phyloP scores from a whole-genome alignment of 2,113 vertebrate species.

The Halichoerus grypus region DNA sequence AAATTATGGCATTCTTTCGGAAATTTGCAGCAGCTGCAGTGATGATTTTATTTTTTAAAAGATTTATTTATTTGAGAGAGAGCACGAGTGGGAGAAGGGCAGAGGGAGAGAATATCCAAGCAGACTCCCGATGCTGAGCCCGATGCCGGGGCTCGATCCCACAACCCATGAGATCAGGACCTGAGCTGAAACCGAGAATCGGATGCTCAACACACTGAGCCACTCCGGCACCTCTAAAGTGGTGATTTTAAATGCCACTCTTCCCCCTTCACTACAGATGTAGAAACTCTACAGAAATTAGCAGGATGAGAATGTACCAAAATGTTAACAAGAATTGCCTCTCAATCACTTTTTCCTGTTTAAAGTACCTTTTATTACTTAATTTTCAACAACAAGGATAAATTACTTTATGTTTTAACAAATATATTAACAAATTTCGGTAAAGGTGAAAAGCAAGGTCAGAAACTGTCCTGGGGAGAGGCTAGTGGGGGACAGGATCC shows the following conservation, averaged over 20 bases:
- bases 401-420: background rate
- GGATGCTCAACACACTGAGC: too few species aligned
- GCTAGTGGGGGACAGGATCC: background rate
- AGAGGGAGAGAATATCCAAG: background rate
- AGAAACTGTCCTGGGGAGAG: background rate
- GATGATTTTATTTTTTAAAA: background rate
- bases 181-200: background rate
- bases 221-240: background rate
- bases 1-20: background rate
- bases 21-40: background rate
- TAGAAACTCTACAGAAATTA: background rate
- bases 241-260: background rate
- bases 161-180: background rate
- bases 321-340: background rate
- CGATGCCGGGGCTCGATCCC: background rate
- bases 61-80: too few species aligned
- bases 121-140: background rate
- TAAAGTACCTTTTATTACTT: background rate
- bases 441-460: background rate
- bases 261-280: background rate
- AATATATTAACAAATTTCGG: background rate
- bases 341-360: background rate
- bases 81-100: too few species aligned
- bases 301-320: background rate
- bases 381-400: background rate